Base-by-base conservation (phyloP, 2,888 invertebrate genomes). In the Mesoligia furuncula region DNA sequence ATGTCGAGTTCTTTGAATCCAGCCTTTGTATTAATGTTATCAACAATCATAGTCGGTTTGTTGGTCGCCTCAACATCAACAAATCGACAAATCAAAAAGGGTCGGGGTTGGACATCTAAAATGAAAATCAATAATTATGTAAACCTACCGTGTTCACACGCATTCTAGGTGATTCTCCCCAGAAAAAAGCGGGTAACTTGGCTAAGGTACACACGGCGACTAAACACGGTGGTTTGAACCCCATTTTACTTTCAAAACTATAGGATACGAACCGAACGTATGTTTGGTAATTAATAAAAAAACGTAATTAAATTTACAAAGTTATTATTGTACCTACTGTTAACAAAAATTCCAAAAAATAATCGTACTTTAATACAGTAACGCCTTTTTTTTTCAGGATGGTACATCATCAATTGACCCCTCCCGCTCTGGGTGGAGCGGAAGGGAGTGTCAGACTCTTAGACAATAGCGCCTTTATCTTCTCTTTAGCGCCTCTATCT, bases 1-100 rank as follows among this genome's bases (percentile, higher is more conserved):
- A 42, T 31, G 2, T 62, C 42, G 3, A 75, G 51, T 76, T 76
- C 77, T 31, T 45, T n/a, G 31, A 76, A 77, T 36, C 64, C 77
- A 54, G 64, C 11, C 7, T 20, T 65, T 17, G 36, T 24, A 17
- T 20, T 31, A 24, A 54, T 31, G 42, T 64, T 54, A 64, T 76
- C 64, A 54, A 54, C 17, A 15, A 76, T 27, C 54, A 77, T 77
- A 27, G 13, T 13, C 11, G 77, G 77, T 45, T 45, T 65, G 24
- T 45, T 65, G 17, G 77, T 65, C 20, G 8, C 65, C 5, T 57
- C 27, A 36, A 36, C 7, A 36, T 6, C 36, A 36, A 36, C 36
- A 36, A 36, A 36, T 6, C 36, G 36, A 36, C 36, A 36, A 36
- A 36, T 6, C 36, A 36, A 36, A 36, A 36, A 36, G 8, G 31